Evolutionary conservation across 2,797 vertebrate species (phyloP).

Genomic region (Phataginus tetradactyla): DNA sequence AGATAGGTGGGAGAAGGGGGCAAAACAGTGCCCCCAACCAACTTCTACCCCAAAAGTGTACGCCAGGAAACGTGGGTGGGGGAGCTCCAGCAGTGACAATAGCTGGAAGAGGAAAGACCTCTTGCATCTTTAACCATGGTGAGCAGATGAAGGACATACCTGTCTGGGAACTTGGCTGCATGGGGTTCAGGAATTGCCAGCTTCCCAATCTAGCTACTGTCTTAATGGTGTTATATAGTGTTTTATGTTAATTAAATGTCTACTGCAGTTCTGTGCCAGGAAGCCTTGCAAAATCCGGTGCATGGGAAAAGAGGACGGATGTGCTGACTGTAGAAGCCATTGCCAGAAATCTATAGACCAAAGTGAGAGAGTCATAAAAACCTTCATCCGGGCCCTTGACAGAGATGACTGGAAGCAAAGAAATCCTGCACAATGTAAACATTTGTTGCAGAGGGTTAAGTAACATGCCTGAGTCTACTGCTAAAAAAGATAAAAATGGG

Average conservation of each 20-base stretch:
- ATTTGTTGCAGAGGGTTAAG: neutral
- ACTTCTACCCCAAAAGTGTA: neutral
- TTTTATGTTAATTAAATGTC: conserved; percentile 82
- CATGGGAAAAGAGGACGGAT: conserved; percentile 44
- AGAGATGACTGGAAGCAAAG: neutral
- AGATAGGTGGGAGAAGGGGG: neutral
- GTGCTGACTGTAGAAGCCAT: neutral
- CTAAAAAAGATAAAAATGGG: neutral
- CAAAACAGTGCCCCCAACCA: neutral
- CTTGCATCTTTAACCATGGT: neutral
- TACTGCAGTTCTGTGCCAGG: conserved; percentile 69
- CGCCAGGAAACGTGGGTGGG: neutral
- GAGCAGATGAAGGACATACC: conserved; percentile 70
- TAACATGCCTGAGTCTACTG: neutral
- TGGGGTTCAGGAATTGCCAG: conserved; percentile 66
- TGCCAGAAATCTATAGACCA: neutral
- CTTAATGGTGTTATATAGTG: conserved; percentile 75
- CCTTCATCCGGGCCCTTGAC: neutral
- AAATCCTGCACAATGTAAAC: neutral
- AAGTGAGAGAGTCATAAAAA: neutral
- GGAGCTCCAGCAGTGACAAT: neutral
- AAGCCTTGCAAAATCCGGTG: conserved; percentile 55
- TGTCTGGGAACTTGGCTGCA: conserved; percentile 71
- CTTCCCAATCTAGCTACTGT: conserved; percentile 71
- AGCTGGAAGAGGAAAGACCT: neutral